Evolutionary conservation across 2,797 vertebrate genomes (phyloP), one percentile per base, ranked within the genome.

Genomic region (Semotilus atromaculatus): DNA sequence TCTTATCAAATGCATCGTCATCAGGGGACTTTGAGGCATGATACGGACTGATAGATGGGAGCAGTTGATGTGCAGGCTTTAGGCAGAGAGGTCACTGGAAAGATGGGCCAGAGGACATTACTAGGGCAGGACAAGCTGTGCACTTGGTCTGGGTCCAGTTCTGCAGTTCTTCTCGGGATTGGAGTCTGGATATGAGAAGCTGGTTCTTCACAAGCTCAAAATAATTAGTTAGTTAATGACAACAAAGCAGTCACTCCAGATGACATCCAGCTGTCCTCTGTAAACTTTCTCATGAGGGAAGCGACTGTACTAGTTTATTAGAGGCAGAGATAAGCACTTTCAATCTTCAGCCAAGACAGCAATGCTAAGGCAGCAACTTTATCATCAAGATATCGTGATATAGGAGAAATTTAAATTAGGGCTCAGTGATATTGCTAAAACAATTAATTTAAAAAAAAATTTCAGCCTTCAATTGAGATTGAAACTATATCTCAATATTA

Each of bases 11-110:
- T 72, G 85, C 86, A 92, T 93, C 87, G 79, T 91, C 90, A 93
- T 92, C 91, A 79, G 86, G 90, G 92, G 92, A 94, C 94, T 94
- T 92, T 94, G 93, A 93, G 92, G 92, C 90, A 91, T 91, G 90
- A 90, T 86, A 88, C 89, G 89, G 88, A 82, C 86, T 67, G 85
- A 38, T 10, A 88, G 92, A 93, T 92, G 90, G 79, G 88, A 85
- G 84, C 80, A 82, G 83, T 75, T 85, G 83, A 89, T 89, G 86
- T 88, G 88, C 87, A 62, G 70, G 48, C 77, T 83, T 53, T 62
- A 81, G 76, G 45, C 62, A 84, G 62, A 85, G 71, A 74, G 77
- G 73, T 68, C 68, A 85, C 55, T 19, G 64, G 29, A 83, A 55
- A 38, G 66, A 85, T 81, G 82, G 85, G 74, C 66, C 77, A 48